These are phyloP conservation scores for Pavo muticus DNA, from an alignment of 2,113 vertebrate species.

Conservation along the genomic window DNA sequence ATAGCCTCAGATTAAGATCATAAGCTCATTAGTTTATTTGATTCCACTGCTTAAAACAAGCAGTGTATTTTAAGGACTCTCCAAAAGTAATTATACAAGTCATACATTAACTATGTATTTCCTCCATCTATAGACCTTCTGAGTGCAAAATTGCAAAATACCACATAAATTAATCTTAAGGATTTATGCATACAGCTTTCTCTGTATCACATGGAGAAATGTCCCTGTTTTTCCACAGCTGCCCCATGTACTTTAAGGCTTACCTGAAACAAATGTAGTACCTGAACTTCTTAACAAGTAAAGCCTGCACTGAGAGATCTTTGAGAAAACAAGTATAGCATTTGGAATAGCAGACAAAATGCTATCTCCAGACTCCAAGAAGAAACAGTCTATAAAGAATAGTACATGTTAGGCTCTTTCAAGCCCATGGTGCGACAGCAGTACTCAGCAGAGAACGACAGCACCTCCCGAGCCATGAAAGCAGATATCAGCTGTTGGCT, in stretches of 20 bases:
- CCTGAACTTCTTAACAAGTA: not conserved
- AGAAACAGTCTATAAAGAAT: not conserved
- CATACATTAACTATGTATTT: not conserved
- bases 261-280: not conserved
- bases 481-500: not conserved
- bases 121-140: not conserved
- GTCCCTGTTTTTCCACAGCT: not conserved
- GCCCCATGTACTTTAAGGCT: not conserved
- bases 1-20: not conserved
- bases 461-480: not conserved
- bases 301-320: not conserved
- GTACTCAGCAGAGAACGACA: not conserved
- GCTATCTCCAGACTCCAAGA: not conserved
- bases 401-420: not conserved
- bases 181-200: not conserved
- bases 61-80: not conserved
- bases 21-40: not conserved
- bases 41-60: not conserved
- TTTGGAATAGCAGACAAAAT: not conserved
- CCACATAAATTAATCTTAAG: conserved; percentile 27
- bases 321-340: not conserved
- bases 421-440: not conserved
- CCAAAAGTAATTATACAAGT: conserved; percentile 6
- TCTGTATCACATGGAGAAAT: not conserved
- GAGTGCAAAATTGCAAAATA: conserved; percentile 17